These are phyloP conservation scores for Heloderma charlesbogerti DNA, from an alignment of 2,113 vertebrate species.

Conservation along the genomic window DNA sequence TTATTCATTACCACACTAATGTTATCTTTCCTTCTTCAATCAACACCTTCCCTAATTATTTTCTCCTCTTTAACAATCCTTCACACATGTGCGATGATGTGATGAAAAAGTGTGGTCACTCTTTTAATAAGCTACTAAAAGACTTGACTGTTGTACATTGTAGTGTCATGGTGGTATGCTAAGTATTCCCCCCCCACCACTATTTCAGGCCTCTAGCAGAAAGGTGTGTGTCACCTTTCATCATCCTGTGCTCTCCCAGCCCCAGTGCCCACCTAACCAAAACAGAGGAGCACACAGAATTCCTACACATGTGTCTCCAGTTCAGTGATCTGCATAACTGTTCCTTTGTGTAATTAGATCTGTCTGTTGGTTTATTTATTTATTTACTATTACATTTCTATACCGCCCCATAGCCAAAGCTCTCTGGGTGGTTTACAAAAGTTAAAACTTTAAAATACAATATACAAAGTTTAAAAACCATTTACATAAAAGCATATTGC, in stretches of 20 bases:
- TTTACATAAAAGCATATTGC: no score
- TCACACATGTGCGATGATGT: neutral
- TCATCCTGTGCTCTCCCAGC: neutral
- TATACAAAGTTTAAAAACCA: no score
- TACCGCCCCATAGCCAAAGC: no score
- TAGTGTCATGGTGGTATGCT: neutral
- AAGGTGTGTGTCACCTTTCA: neutral
- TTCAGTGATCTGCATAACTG: neutral
- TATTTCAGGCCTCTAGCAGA: neutral
- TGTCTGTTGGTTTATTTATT: no score
- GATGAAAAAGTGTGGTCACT: neutral
- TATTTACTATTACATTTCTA: no score
- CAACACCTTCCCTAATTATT: constrained; percentile 34
- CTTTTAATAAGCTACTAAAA: neutral
- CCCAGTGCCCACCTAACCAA: neutral
- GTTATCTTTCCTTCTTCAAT: constrained; percentile 25
- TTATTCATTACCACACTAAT: constrained; percentile 22
- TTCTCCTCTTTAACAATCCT: constrained; percentile 29
- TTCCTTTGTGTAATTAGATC: neutral
- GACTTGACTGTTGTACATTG: neutral
- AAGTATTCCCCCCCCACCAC: neutral
- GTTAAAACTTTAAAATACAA: no score
- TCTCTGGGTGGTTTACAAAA: no score
- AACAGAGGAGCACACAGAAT: neutral
- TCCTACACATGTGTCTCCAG: neutral